A percentile compares a stretch with the other conserved stretches of the same genome.
Evolutionary conservation across 2,888 invertebrate genomes (phyloP).

Genomic region (Acronicta aceris): DNA sequence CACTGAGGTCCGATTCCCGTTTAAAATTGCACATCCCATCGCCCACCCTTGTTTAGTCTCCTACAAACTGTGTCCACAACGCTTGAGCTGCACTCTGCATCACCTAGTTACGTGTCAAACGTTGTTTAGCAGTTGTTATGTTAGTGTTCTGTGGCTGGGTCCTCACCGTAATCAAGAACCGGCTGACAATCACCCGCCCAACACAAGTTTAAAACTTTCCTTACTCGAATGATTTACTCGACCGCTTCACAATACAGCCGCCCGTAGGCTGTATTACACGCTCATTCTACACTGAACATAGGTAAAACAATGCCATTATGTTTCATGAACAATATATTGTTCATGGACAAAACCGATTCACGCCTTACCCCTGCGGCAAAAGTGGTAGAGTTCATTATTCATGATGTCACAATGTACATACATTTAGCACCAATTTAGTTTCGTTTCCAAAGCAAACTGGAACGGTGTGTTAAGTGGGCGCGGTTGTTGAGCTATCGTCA

Average conservation of each 20-base stretch:
- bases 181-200: constrained; percentile 52
- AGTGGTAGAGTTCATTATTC: constrained; percentile 73
- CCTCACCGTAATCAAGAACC: constrained; percentile 68
- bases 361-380: constrained; percentile 55
- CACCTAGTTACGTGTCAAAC: constrained; percentile 82
- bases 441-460: constrained; percentile 67
- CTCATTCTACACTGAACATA: constrained; percentile 62
- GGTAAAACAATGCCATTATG: constrained; percentile 78
- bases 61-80: constrained; percentile 76
- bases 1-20: constrained; percentile 69
- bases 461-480: constrained; percentile 69
- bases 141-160: constrained; percentile 70
- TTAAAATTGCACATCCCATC: constrained; percentile 83
- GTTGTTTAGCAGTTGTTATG: constrained; percentile 81
- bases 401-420: constrained; percentile 71
- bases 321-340: constrained; percentile 74
- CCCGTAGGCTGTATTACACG: constrained; percentile 46
- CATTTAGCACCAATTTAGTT: constrained; percentile 71
- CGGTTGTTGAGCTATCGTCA: constrained; percentile 77
- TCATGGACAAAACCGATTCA: constrained; percentile 66
- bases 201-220: constrained; percentile 55
- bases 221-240: constrained; percentile 47
- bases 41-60: constrained; percentile 72
- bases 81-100: constrained; percentile 75
- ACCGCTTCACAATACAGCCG: constrained; percentile 40